Conservation (phyloP, 2,113 vertebrate genomes). For the Phocoena phocoena region DNA sequence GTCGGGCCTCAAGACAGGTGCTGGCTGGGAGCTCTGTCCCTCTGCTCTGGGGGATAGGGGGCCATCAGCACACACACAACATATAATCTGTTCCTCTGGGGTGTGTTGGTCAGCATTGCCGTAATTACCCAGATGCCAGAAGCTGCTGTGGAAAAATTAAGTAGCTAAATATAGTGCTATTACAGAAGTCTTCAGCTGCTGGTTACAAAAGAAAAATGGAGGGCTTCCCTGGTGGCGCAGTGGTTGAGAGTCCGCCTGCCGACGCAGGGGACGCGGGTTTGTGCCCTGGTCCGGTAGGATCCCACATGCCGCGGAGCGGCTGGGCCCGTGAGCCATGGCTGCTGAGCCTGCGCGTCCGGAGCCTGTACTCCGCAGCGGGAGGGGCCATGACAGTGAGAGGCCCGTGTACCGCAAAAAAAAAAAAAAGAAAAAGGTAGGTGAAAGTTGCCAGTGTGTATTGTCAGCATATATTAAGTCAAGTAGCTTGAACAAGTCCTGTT, state of each 20-base stretch:
- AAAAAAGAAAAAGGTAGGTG: not conserved
- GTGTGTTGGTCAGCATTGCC: not conserved
- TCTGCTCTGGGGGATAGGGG: not conserved
- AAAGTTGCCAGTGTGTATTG: not conserved
- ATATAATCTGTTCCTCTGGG: not conserved
- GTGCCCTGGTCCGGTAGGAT: too few species aligned
- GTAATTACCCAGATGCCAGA: not conserved
- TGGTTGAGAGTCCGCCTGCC: too few species aligned
- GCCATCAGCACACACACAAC: not conserved
- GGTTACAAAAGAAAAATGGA: not conserved
- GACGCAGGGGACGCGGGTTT: too few species aligned
- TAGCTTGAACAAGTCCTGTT: not conserved
- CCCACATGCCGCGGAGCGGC: too few species aligned
- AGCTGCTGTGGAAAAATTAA: not conserved
- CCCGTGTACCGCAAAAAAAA: too few species aligned
- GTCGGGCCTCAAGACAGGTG: not conserved
- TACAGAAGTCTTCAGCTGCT: not conserved
- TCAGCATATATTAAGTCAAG: not conserved
- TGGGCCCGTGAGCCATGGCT: too few species aligned
- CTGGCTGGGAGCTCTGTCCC: not conserved
- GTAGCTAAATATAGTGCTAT: not conserved
- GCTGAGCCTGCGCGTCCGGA: too few species aligned
- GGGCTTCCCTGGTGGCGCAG: too few species aligned
- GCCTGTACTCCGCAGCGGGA: too few species aligned
- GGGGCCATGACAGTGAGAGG: too few species aligned